phyloP scores from a whole-genome alignment of 2,888 invertebrate species.

The Pomacea canaliculata region DNA sequence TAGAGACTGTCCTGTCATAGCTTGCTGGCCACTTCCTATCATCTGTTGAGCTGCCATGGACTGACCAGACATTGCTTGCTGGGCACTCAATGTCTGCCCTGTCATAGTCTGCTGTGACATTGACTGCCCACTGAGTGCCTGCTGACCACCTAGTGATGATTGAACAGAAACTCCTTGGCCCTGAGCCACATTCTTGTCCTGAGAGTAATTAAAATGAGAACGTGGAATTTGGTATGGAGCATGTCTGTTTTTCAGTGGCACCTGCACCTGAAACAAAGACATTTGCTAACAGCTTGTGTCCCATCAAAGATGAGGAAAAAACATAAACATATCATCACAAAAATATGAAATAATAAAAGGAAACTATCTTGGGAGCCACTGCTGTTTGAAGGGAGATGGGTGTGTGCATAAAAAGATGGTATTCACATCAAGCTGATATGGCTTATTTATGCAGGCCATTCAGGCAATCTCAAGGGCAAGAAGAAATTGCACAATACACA shows the following conservation, averaged over 20 bases:
- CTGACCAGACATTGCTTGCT: constrained; percentile 16
- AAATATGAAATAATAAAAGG: too few relatives aligned
- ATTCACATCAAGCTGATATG: too few relatives aligned
- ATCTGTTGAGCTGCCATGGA: not conserved
- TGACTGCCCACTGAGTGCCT: not conserved
- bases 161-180: constrained; percentile 13
- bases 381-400: too few relatives aligned
- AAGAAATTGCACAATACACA: too few relatives aligned
- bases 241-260: constrained; percentile 54
- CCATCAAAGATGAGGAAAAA: not conserved
- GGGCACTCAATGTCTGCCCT: constrained; percentile 14
- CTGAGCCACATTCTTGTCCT: constrained; percentile 24
- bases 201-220: constrained; percentile 43
- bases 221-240: constrained; percentile 61
- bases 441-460: too few relatives aligned
- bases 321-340: too few relatives aligned
- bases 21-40: not conserved
- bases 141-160: not conserved
- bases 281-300: not conserved
- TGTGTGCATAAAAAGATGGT: too few relatives aligned
- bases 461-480: too few relatives aligned
- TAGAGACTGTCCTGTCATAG: constrained; percentile 6
- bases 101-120: too few relatives aligned
- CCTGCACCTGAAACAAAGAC: constrained; percentile 43
- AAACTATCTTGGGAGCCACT: too few relatives aligned